These are phyloP conservation scores for Dendroctonus ponderosae DNA, from an alignment of 1,140 invertebrate genomes.

Conservation along the genomic window DNA sequence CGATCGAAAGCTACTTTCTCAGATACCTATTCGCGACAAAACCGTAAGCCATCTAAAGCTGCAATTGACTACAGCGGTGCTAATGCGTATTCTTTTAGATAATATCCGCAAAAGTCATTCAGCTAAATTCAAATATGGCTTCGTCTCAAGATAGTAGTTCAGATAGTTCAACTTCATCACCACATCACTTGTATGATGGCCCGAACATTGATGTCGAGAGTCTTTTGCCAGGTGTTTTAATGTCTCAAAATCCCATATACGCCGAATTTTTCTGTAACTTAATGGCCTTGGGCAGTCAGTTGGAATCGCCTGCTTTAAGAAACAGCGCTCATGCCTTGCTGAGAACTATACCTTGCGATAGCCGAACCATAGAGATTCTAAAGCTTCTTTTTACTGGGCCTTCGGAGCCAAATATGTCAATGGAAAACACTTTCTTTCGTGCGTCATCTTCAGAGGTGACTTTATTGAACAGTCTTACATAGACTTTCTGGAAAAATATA, in stretches of 20 bases:
- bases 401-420: constrained; percentile 51
- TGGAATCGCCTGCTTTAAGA: constrained; percentile 75
- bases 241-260: constrained; percentile 76
- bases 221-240: constrained; percentile 80
- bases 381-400: constrained; percentile 55
- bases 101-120: constrained; percentile 82
- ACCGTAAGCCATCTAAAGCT: constrained; percentile 59
- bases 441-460: constrained; percentile 71
- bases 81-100: constrained; percentile 54
- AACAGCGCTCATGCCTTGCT: constrained; percentile 84
- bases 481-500: not conserved
- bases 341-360: constrained; percentile 88
- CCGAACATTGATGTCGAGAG: constrained; percentile 83
- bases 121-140: constrained; percentile 76
- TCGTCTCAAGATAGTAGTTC: constrained; percentile 72
- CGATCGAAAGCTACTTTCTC: constrained; percentile 84
- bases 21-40: constrained; percentile 88
- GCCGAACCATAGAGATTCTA: constrained; percentile 67
- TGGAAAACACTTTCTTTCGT: constrained; percentile 74
- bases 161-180: constrained; percentile 77
- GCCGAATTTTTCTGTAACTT: constrained; percentile 88
- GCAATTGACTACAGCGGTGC: too few species aligned
- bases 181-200: constrained; percentile 73
- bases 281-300: constrained; percentile 81
- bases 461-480: constrained; percentile 3